Evolutionary conservation across 1,140 invertebrate species (phyloP).

Genomic region (Ips typographus): DNA sequence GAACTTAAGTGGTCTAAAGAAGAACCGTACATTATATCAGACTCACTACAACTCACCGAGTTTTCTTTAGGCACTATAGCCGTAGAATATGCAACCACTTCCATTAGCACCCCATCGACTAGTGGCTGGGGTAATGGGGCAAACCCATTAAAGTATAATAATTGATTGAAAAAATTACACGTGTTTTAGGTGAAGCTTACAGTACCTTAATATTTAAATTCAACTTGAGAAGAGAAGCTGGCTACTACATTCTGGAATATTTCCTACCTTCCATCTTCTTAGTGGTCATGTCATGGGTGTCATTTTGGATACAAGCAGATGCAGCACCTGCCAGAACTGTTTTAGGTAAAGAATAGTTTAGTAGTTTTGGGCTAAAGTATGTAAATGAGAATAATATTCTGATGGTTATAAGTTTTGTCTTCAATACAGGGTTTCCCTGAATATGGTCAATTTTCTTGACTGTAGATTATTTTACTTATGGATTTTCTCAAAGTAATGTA

Average conservation of each 20-base stretch:
- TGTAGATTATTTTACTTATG: too few species aligned
- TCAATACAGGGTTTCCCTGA: too few species aligned
- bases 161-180: not conserved
- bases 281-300: slow-evolving; percentile 87
- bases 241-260: slow-evolving; percentile 88
- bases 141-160: not conserved
- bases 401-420: too few species aligned
- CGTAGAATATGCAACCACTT: slow-evolving; percentile 66
- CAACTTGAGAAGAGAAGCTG: slow-evolving; percentile 75
- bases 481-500: too few species aligned
- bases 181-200: slow-evolving; percentile 71
- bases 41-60: slow-evolving; percentile 77
- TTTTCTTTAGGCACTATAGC: slow-evolving; percentile 70
- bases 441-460: too few species aligned
- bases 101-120: slow-evolving; percentile 61
- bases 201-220: slow-evolving; percentile 77
- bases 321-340: slow-evolving; percentile 81
- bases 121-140: slow-evolving; percentile 4
- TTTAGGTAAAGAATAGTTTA: slow-evolving; percentile 58
- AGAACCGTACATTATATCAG: slow-evolving; percentile 71
- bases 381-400: too few species aligned
- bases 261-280: slow-evolving; percentile 87
- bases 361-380: too few species aligned
- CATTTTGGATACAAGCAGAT: slow-evolving; percentile 87
- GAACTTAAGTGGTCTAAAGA: slow-evolving; percentile 73